Evolutionary conservation across 2,888 invertebrate species (phyloP).

Genomic region (Crepidodera aurea): DNA sequence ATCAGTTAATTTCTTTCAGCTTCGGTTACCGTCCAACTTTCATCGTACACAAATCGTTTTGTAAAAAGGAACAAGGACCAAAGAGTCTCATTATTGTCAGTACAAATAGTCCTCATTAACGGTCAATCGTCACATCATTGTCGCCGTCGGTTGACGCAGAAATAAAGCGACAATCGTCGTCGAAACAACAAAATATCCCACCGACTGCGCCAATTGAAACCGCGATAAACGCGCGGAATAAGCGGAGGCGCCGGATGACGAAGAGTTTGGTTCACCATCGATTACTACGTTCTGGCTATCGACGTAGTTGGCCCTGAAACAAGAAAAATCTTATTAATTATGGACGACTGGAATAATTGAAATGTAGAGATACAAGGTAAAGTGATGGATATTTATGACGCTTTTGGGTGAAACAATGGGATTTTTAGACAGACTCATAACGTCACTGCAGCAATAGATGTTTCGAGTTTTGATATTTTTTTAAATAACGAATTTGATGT

Average conservation of each 20-base stretch:
- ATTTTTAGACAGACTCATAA: too few species aligned
- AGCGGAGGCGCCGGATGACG: conserved; percentile 32
- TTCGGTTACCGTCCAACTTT: not conserved
- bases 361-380: too few species aligned
- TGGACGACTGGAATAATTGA: not conserved
- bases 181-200: conserved; percentile 30
- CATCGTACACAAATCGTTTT: conserved; percentile 4
- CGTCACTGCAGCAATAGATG: too few species aligned
- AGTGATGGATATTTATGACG: too few species aligned
- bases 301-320: conserved; percentile 38
- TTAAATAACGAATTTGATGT: too few species aligned
- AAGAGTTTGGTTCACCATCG: conserved; percentile 45
- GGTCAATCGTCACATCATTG: conserved; percentile 50
- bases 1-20: conserved; percentile 12
- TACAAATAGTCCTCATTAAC: conserved; percentile 50
- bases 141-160: conserved; percentile 26
- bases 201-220: conserved; percentile 6
- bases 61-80: conserved; percentile 21
- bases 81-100: conserved; percentile 54
- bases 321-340: not conserved
- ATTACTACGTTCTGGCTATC: conserved; percentile 52
- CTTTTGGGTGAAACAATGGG: too few species aligned
- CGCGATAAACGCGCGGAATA: conserved; percentile 4
- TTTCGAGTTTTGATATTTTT: too few species aligned
- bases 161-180: conserved; percentile 38